Conservation (phyloP, 2,888 invertebrate species). For the Polylopha cassiicola region DNA sequence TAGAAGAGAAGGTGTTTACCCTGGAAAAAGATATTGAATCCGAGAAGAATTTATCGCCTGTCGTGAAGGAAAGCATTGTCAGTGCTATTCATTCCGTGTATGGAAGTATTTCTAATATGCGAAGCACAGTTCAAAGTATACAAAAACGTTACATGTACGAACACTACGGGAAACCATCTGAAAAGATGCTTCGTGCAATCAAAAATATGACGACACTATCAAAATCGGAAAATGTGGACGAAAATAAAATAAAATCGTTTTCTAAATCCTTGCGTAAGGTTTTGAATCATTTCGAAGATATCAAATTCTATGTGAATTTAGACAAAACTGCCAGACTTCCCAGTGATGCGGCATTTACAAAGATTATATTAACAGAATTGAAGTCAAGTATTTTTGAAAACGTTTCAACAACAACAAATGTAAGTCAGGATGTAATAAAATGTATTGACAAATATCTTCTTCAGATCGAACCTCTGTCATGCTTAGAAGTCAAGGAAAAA, state of each 20-base stretch:
- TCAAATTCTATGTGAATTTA: conserved; percentile 67
- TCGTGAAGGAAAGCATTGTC: conserved; percentile 54
- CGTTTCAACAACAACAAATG: conserved; percentile 26
- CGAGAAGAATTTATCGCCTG: conserved; percentile 34
- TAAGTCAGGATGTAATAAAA: conserved; percentile 29
- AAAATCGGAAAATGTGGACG: conserved; percentile 24
- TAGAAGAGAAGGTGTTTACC: conserved; percentile 63
- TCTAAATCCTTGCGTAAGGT: conserved; percentile 54
- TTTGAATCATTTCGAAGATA: conserved; percentile 67
- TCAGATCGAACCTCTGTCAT: conserved; percentile 42
- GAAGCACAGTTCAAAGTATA: conserved; percentile 67
- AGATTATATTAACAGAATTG: conserved; percentile 56
- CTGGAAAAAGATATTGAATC: conserved; percentile 54
- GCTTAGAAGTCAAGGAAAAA: conserved; percentile 63
- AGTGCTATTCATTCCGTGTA: conserved; percentile 71
- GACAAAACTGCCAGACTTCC: conserved; percentile 69
- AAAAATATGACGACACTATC: conserved; percentile 44
- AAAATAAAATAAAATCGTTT: conserved; percentile 41
- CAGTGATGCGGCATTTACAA: conserved; percentile 61
- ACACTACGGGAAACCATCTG: conserved; percentile 63
- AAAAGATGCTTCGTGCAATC: conserved; percentile 48
- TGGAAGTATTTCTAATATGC: conserved; percentile 71
- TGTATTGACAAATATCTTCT: conserved; percentile 34
- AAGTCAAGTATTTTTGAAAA: conserved; percentile 37
- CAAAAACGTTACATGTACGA: conserved; percentile 65